Evolutionary conservation across 2,113 vertebrate genomes (phyloP).

Genomic region (Phyllopteryx taeniolatus): DNA sequence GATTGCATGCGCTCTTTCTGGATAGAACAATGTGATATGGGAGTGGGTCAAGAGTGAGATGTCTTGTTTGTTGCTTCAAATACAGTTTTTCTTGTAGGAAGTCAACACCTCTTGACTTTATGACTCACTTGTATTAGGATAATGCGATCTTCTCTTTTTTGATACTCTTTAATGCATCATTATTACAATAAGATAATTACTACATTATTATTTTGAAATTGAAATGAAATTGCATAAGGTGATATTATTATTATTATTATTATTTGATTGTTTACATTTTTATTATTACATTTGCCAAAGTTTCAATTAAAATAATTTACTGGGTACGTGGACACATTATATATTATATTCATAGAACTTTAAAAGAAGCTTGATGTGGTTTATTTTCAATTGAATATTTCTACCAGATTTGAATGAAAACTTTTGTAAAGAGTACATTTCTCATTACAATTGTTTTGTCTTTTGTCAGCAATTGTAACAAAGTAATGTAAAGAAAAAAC

Average conservation of each 20-base stretch:
- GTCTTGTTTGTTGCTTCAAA: constrained; percentile 65
- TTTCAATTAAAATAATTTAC: too few species aligned
- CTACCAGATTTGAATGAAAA: neutral
- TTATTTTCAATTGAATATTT: neutral
- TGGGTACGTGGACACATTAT: too few species aligned
- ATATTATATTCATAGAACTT: too few species aligned
- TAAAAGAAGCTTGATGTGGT: neutral
- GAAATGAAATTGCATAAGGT: too few species aligned
- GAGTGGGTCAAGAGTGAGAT: constrained; percentile 65
- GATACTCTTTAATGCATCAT: constrained; percentile 12
- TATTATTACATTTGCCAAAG: too few species aligned
- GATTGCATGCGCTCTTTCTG: constrained; percentile 27
- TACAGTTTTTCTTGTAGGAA: constrained; percentile 59
- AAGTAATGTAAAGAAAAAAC: too few species aligned
- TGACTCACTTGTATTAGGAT: constrained; percentile 48
- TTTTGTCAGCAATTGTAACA: neutral
- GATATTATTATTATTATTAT: too few species aligned
- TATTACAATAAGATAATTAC: neutral
- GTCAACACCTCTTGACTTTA: constrained; percentile 37
- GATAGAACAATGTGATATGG: constrained; percentile 31
- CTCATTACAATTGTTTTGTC: neutral
- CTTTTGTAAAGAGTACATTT: neutral
- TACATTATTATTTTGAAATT: neutral
- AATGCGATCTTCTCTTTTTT: constrained; percentile 24
- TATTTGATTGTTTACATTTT: too few species aligned